A percentile compares a stretch with the other conserved stretches of the same genome.
Evolutionary conservation across 2,113 vertebrate genomes (phyloP).

Genomic region (Todiramphus saurophagus): DNA sequence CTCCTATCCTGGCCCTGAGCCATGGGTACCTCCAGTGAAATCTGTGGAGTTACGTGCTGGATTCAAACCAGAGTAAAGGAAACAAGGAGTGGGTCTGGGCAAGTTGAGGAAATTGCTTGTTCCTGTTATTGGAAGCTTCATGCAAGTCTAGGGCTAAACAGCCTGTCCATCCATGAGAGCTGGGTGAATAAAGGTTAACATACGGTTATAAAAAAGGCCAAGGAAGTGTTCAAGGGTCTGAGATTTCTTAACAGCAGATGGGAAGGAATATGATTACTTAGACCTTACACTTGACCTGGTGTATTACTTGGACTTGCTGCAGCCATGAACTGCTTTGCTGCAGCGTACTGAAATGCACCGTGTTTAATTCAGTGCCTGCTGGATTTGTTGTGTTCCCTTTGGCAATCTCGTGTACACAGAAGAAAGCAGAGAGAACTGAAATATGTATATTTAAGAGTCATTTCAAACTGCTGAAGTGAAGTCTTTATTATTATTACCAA

Average conservation of each 20-base stretch:
- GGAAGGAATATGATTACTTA: background rate
- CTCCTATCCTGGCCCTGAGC: background rate
- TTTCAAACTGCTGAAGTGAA: background rate
- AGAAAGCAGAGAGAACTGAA: background rate
- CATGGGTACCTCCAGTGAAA: background rate
- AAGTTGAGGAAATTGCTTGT: background rate
- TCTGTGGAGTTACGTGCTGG: rapidly evolving
- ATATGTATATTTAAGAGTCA: background rate
- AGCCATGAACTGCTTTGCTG: background rate
- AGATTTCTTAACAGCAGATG: background rate
- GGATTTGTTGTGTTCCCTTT: background rate
- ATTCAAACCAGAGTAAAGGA: background rate
- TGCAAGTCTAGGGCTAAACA: background rate
- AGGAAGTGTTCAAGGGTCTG: background rate
- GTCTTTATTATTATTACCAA: background rate
- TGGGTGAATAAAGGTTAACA: background rate
- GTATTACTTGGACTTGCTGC: background rate
- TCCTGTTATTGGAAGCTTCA: background rate
- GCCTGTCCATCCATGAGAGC: background rate
- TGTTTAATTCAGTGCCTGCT: background rate
- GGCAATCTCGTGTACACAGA: background rate
- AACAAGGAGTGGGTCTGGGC: background rate
- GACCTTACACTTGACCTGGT: background rate
- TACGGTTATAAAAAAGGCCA: background rate
- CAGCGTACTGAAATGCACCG: background rate